Conservation (phyloP, 2,113 vertebrate species). For the Campylorhamphus procurvoides region DNA sequence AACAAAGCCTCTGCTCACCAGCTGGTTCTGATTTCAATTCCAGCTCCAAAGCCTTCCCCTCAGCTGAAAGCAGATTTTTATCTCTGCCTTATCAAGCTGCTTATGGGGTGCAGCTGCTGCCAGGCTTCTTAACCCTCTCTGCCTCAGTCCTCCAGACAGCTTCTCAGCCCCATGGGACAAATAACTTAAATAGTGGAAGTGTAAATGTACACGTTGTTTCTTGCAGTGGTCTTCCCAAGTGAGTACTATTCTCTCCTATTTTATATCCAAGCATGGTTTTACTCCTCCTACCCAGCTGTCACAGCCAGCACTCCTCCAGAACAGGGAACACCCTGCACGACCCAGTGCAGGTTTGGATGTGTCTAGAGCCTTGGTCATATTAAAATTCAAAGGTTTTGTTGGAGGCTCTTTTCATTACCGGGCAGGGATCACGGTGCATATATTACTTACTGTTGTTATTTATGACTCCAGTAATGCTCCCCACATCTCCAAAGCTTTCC, state of each 20-base stretch:
- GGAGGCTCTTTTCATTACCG: constrained; percentile 40
- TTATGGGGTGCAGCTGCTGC: neutral
- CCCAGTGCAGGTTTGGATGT: neutral
- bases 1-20: neutral
- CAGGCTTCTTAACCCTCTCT: neutral
- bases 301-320: neutral
- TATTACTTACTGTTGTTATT: constrained; percentile 10
- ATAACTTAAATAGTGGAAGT: neutral
- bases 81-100: constrained; percentile 15
- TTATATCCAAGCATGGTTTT: neutral
- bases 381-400: constrained; percentile 37
- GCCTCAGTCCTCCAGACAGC: neutral
- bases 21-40: neutral
- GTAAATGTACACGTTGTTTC: neutral
- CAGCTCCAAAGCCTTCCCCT: neutral
- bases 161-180: neutral
- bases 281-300: neutral
- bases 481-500: constrained; percentile 4
- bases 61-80: constrained; percentile 59
- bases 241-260: neutral
- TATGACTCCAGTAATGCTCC: neutral
- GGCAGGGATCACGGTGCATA: neutral
- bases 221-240: neutral
- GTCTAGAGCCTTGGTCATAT: neutral
- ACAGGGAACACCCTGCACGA: neutral